A percentile compares a stretch with the other conserved stretches of the same genome.
Evolutionary conservation across 1,140 invertebrate genomes (phyloP).

Genomic region (Hyphantria cunea): DNA sequence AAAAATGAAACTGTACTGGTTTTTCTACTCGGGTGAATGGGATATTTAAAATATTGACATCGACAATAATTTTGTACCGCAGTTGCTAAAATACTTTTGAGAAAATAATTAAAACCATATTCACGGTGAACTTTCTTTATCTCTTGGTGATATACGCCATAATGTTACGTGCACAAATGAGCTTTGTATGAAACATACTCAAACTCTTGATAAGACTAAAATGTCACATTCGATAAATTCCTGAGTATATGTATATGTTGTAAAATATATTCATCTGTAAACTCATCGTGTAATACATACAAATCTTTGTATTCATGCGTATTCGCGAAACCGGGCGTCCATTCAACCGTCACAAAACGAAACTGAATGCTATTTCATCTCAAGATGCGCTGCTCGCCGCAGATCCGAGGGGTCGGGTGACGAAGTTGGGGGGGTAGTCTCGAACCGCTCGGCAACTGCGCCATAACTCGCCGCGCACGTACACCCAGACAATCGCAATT

Average conservation of each 20-base stretch:
- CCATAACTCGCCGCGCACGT: slow-evolving; percentile 65
- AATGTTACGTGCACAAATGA: background rate
- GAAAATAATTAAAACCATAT: no score
- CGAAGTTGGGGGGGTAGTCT: slow-evolving; percentile 25
- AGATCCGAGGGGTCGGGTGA: slow-evolving; percentile 36
- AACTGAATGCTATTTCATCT: slow-evolving; percentile 63
- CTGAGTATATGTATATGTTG: background rate
- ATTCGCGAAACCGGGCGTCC: slow-evolving; percentile 43
- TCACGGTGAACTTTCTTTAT: no score
- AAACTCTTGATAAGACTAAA: background rate
- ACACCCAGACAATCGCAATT: slow-evolving; percentile 71
- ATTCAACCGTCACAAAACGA: slow-evolving; percentile 62
- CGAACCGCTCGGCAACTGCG: slow-evolving; percentile 59
- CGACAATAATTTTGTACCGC: no score
- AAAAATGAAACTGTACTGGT: no score
- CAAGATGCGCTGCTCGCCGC: slow-evolving; percentile 53
- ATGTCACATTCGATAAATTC: background rate
- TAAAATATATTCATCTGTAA: no score
- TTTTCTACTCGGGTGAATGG: no score
- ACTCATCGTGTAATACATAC: slow-evolving; percentile 10
- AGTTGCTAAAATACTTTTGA: no score
- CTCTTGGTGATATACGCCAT: no score
- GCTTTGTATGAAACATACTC: background rate
- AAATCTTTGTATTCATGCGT: slow-evolving; percentile 40
- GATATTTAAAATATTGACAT: no score